These are phyloP conservation scores for Malurus elegans DNA, from an alignment of 2,113 vertebrate genomes.

Conservation along the genomic window DNA sequence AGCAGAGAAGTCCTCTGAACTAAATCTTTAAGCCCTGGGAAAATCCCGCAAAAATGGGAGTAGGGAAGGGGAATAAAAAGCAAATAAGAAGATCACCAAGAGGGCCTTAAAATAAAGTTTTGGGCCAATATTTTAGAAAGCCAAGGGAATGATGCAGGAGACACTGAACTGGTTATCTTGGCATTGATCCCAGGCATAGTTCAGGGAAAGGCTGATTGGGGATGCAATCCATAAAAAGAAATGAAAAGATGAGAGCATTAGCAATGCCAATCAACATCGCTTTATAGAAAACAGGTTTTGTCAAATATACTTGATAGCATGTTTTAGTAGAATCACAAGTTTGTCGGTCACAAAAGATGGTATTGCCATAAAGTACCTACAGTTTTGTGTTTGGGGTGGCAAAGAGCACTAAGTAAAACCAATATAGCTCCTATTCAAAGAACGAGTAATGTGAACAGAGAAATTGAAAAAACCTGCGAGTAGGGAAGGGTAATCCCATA, in stretches of 20 bases:
- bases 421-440: not conserved
- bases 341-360: not conserved
- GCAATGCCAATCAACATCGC: not conserved
- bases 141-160: not conserved
- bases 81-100: not conserved
- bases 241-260: not conserved
- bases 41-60: not conserved
- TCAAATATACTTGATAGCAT: not conserved
- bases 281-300: slow-evolving; percentile 1
- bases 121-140: not conserved
- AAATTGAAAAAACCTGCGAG: not conserved
- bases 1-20: not conserved
- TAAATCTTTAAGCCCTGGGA: not conserved
- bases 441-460: not conserved
- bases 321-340: not conserved
- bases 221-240: not conserved
- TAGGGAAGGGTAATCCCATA: not conserved
- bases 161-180: not conserved
- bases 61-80: not conserved
- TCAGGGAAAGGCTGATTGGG: not conserved
- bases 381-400: not conserved
- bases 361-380: not conserved
- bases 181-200: not conserved
- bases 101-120: not conserved
- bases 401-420: not conserved